These are phyloP conservation scores for Rousettus madagascariensis DNA, from an alignment of 2,797 vertebrate genomes.

Conservation along the genomic window DNA sequence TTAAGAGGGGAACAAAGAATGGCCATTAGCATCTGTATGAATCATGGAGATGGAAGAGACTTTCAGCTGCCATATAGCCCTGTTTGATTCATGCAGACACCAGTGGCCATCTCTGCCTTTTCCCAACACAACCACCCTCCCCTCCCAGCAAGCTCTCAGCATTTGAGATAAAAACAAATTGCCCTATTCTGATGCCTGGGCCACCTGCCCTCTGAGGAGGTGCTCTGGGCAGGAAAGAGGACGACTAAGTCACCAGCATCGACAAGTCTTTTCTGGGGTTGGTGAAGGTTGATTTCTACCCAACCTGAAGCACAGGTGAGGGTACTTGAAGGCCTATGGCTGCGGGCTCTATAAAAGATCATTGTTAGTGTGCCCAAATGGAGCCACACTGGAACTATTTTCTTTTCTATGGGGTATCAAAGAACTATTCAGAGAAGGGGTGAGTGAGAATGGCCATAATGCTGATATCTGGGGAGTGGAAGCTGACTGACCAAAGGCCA, in stretches of 20 bases:
- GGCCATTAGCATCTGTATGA: background rate
- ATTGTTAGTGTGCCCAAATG: background rate
- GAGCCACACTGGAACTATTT: background rate
- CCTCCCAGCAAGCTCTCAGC: background rate
- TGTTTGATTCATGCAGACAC: background rate
- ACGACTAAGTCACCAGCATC: background rate
- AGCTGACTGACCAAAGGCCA: background rate
- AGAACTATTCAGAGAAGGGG: background rate
- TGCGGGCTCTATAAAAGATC: background rate
- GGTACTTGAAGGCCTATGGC: background rate
- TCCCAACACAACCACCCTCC: background rate
- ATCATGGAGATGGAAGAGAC: background rate
- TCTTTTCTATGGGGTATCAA: background rate
- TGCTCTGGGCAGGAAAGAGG: background rate
- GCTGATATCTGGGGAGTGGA: background rate
- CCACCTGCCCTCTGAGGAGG: background rate
- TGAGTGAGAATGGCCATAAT: background rate
- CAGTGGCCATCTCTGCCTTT: background rate
- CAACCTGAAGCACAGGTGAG: background rate
- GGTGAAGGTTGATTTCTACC: background rate
- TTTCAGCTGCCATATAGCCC: background rate
- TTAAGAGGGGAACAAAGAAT: background rate
- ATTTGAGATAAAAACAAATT: background rate
- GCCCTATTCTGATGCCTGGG: background rate
- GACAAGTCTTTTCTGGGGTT: background rate